Base-by-base conservation (phyloP, 2,888 invertebrate species). In the Exephanes ischioxanthus region DNA sequence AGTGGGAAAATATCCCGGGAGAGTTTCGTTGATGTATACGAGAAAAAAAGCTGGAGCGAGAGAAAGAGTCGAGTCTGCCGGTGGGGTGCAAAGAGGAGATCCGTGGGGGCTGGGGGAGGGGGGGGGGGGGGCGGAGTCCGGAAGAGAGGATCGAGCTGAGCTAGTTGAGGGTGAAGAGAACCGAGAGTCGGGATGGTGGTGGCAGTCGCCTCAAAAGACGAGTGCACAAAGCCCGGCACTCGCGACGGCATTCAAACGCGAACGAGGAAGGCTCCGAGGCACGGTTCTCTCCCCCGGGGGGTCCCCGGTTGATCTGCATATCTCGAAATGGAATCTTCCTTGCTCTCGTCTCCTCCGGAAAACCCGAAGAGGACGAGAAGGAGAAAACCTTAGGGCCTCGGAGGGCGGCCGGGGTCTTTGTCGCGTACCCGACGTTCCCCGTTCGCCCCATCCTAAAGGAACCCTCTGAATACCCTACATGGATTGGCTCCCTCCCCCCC, bases 291-390 rank as follows among this genome's bases (percentile, higher is more conserved):
- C 61, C 45, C 30, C 45, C 70, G 48, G 48, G 55, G 55, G 84
- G 87, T 87, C 90, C 90, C 89, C 89, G 89, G 80, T 86, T 83
- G 90, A 91, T 91, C 91, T 91, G 90, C 91, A 91, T 91, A 91
- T 91, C 91, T 90, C 85, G 73, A 90, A 91, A 91, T 90, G 90
- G 90, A 91, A 91, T 90, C 90, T 87, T 90, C 87, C 87, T 77
- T 75, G 85, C 63, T 85, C 85, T 83, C 86, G 86, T 83, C 86
- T 72, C 55, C 71, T 73, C 37, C 58, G 58, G 33, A 33, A 72
- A 55, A 58, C 41, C 75, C 61, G 67, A 68, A 26, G 41, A 55
- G 51, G 55, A 14, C 37, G 22, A 66, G 66, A 66, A 63, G 70
- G 7, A 67, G 48, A 78, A 45, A 80, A 41, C 45, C 48, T 33